Base-by-base conservation (phyloP, 2,888 invertebrate genomes). In the Tetragonula carbonaria region DNA sequence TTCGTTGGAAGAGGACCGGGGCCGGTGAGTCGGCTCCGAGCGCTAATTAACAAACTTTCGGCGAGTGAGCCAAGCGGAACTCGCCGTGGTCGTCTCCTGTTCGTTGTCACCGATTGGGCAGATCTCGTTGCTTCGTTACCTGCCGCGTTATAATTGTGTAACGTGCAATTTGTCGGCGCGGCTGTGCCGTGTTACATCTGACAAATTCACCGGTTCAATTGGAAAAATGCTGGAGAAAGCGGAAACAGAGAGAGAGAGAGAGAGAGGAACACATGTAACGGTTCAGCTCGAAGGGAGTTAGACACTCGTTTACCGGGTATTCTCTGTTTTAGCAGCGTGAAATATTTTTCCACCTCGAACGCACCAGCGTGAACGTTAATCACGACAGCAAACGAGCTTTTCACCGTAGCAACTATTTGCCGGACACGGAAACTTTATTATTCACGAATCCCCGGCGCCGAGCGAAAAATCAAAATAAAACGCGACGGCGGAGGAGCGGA, bases 41-140 rank as follows among this genome's bases (percentile, higher is more conserved):
- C 71, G 78, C 84, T 90, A 91, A 91, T 91, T 91, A 91, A 86
- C 84, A 73, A 91, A 91, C 91, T 91, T 91, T 89, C 80, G 38
- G 38, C 67, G 75, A 62, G 71, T 62, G 65, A 73, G 28, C 66
- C 51, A 72, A n/a, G 16, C 45, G 33, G 53, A 57, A 33, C 65
- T 45, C 8, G 51, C 33, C 33, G 57, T 73, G 55, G 50, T 75
- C 51, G 77, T 67, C 74, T 18, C 28, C 70, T 68, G 28, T 55
- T 45, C 74, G 50, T 55, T 72, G 70, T 80, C 66, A 33, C 71
- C 57, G 67, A 81, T 75, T 74, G 72, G 23, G 2, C 45, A 14
- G 23, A 55, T 77, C 70, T 51, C 62, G 53, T 73, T 73, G 72
- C 78, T 80, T 86, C 78, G 81, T 83, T 82, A 86, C 72, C 63